phyloP scores from a whole-genome alignment of 1,140 invertebrate species.

The Zaprionus gabonicus region DNA sequence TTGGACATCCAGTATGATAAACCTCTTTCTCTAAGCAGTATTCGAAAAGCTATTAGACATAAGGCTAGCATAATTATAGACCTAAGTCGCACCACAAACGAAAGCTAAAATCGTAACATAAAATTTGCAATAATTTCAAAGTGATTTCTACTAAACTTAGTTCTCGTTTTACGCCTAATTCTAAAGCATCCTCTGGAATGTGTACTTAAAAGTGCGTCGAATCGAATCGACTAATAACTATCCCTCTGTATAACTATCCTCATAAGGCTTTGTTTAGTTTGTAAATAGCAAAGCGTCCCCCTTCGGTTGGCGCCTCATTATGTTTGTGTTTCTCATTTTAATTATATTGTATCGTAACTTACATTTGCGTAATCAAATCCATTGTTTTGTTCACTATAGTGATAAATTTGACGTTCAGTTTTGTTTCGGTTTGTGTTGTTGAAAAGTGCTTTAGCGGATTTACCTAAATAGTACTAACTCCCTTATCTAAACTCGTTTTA shows the following conservation, averaged over 20 bases:
- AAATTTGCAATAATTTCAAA: slow-evolving; percentile 83
- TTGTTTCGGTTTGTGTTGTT: slow-evolving; percentile 68
- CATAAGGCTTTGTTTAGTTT: slow-evolving; percentile 80
- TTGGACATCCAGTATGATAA: slow-evolving; percentile 78
- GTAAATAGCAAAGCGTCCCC: slow-evolving; percentile 68
- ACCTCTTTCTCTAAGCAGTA: slow-evolving; percentile 85
- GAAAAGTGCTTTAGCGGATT: slow-evolving; percentile 64
- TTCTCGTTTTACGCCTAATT: slow-evolving; percentile 64
- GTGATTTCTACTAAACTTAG: slow-evolving; percentile 79
- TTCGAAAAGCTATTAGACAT: slow-evolving; percentile 84
- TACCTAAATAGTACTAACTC: slow-evolving; percentile 28
- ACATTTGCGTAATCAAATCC: slow-evolving; percentile 4
- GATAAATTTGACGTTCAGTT: slow-evolving; percentile 45
- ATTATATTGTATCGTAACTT: neutral
- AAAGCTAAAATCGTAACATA: slow-evolving; percentile 46
- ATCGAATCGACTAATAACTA: slow-evolving; percentile 22
- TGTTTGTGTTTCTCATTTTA: slow-evolving; percentile 70
- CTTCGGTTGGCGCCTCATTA: slow-evolving; percentile 54
- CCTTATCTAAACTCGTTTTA: slow-evolving; percentile 36
- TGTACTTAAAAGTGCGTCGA: slow-evolving; percentile 64
- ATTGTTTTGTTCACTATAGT: slow-evolving; percentile 27
- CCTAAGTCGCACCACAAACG: slow-evolving; percentile 56
- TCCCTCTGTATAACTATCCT: slow-evolving; percentile 46
- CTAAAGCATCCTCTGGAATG: slow-evolving; percentile 46
- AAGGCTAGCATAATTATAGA: slow-evolving; percentile 77